A percentile compares a stretch with the other conserved stretches of the same genome.
Evolutionary conservation across 2,113 vertebrate genomes (phyloP).

Genomic region (Hypomesus transpacificus): DNA sequence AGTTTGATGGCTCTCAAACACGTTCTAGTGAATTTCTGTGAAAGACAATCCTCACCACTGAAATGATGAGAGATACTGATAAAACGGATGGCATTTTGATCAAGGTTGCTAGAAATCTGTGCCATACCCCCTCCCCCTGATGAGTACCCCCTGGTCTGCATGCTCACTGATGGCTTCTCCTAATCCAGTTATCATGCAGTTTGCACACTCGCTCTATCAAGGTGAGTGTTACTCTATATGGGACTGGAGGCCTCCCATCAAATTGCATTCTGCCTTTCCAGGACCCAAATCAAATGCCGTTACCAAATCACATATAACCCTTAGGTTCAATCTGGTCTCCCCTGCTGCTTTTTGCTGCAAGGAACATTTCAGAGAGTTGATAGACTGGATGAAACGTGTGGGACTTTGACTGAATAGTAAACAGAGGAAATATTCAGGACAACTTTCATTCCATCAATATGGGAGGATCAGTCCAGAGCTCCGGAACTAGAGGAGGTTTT

Average conservation of each 20-base stretch:
- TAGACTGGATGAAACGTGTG: constrained; percentile 1
- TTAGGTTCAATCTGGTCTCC: constrained; percentile 1
- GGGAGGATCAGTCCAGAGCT: not conserved
- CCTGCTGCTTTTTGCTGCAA: not conserved
- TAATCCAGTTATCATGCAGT: constrained; percentile 26
- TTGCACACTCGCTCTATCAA: constrained; percentile 18
- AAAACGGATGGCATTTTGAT: constrained; percentile 16
- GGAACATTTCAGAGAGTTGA: constrained; percentile 7
- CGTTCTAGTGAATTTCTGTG: too few relatives aligned
- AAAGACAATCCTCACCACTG: too few relatives aligned
- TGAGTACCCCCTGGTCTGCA: not conserved
- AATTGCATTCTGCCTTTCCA: constrained; percentile 10
- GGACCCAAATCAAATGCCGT: constrained; percentile 14
- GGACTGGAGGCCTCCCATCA: not conserved
- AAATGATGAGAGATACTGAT: too few relatives aligned
- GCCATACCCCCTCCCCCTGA: not conserved
- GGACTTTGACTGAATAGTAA: constrained; percentile 13
- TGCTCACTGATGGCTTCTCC: constrained; percentile 6
- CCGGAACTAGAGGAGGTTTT: not conserved
- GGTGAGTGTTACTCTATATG: constrained; percentile 21
- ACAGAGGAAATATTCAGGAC: constrained; percentile 5
- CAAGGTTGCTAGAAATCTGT: constrained; percentile 4
- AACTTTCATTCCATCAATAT: not conserved
- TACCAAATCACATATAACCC: constrained; percentile 15
- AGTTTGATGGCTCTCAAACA: constrained; percentile 20